Evolutionary conservation across 2,888 invertebrate species (phyloP), one percentile per base, ranked within the genome.

Genomic region (Balanococcus diminutus): DNA sequence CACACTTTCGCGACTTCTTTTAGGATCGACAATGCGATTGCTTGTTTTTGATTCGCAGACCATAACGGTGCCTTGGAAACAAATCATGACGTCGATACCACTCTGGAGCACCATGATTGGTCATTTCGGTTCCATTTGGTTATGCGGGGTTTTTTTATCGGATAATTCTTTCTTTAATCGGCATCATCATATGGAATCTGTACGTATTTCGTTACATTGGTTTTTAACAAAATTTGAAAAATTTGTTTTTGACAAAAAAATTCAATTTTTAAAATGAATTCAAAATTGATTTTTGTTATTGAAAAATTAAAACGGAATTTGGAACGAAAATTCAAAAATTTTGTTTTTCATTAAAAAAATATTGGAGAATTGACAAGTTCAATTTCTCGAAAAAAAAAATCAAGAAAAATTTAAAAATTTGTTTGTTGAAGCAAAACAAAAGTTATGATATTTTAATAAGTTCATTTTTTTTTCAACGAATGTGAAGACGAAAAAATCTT

Each of bases 11-110:
- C 46, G 46, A 46, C 9, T 81, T 79, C 22, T 81, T 81, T 19
- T 42, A 81, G 32, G 39, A 81, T 79, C 81, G 81, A 11, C 75
- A 75, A 36, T 75, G 75, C 75, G 75, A 75, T 75, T 36, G 75
- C 75, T 75, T 75, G 36, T 82, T 82, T 82, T 82, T 82, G 46
- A 82, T 82, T 82, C 82, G 82, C 82, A 82, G 82, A 82, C 28
- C 31, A 16, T 82, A 31, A 31, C 46, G 6, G 82, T 82, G 16
- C 82, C 82, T 1, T 82, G 82, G 82, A 51, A 22, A 31, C 4
- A 19, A 31, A 82, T 82, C 42, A 3, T 82, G 31, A 51, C 51
- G 14, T 82, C 82, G 28, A 22, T 82, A 51, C 82, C 82, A 11
- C 28, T 82, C 25, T 82, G 82, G 82, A 28, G 82, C 31, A 56